Base-by-base conservation (phyloP, 1,140 invertebrate species). In the Popillia japonica region DNA sequence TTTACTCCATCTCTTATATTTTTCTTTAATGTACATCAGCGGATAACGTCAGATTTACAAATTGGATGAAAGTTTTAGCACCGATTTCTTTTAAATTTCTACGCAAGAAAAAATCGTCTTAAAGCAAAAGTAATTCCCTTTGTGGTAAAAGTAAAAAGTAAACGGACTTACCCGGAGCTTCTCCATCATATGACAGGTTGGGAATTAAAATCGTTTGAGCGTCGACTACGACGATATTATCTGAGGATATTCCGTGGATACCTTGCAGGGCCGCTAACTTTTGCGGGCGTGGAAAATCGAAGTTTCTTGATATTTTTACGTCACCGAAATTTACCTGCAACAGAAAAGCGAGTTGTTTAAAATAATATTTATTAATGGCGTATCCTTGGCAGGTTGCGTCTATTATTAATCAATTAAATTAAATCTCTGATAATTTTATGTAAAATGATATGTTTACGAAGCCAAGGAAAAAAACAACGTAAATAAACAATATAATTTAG, bases 271-370 rank as follows among this genome's bases (percentile, higher is more conserved):
- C 88, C 0, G 88, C 91, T 76, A 97, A 89, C 86, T 95, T 95
- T 81, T 94, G 94, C 0, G 96, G 95, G 81, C 92, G 90, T 0
- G 95, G 95, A 83, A 91, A 96, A 84, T 96, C 94, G 83, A 96
- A 90, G 80, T 90, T 90, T 77, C 90, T 89, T 0, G 94, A 92
- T 80, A 97, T 94, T 82, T 90, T 91, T 22, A 97, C 92, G 81
- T 96, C 94, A 11, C 95, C 96, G 83, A 98, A 97, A 87, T 96
- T 96, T n/a, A 95, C 93, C 94, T 96, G 86, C 0, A 87, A 85
- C 27, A 68, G 3, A 68, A 68, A 68, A 34, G 27, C 4, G 1
- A 4, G 1, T 34, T 34, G 4, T 34, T 34, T 34, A 34, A 34
- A 34, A 34, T 34, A 4, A 34, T n/a, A n/a, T n/a, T n/a, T n/a